Conservation (phyloP, 2,113 vertebrate genomes). For the Neodon shergylaensis region DNA sequence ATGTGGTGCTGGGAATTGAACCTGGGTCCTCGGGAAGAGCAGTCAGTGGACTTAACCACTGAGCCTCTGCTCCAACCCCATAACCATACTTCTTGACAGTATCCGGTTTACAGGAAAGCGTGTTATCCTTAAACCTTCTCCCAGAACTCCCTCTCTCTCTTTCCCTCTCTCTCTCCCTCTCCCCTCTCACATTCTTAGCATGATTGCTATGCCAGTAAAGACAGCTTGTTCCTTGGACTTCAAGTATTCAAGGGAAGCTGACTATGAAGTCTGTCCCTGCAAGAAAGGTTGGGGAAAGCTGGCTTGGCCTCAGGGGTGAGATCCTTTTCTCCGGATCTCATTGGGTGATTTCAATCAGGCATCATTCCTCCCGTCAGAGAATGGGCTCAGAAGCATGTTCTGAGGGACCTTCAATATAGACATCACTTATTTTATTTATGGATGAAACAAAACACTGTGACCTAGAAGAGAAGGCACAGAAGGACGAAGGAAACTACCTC, state of each 20-base stretch:
- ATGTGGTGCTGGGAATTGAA: not conserved
- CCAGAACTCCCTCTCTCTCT: not conserved
- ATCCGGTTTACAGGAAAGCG: not conserved
- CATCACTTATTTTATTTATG: not conserved
- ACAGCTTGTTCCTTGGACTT: not conserved
- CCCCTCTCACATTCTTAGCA: no score
- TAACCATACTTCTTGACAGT: not conserved
- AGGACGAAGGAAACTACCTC: slow-evolving; percentile 6
- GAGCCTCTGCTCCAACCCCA: not conserved
- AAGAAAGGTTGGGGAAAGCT: not conserved
- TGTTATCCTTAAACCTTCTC: not conserved
- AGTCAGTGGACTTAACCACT: not conserved
- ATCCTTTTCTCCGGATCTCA: not conserved
- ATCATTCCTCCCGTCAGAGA: not conserved
- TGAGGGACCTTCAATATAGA: not conserved
- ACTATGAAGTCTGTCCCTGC: not conserved
- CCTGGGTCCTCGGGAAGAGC: not conserved
- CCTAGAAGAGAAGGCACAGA: not conserved
- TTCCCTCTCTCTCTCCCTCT: not conserved
- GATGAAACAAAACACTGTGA: not conserved
- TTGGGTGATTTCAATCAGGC: not conserved
- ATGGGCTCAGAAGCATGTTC: not conserved
- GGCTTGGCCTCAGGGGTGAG: not conserved
- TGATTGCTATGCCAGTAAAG: not conserved
- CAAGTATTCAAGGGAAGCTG: no score